Percentiles rank a stretch among this genome's conserved stretches.
These are phyloP conservation scores for Rhynchomys soricoides DNA, from an alignment of 2,113 vertebrate species.

Conservation along the genomic window DNA sequence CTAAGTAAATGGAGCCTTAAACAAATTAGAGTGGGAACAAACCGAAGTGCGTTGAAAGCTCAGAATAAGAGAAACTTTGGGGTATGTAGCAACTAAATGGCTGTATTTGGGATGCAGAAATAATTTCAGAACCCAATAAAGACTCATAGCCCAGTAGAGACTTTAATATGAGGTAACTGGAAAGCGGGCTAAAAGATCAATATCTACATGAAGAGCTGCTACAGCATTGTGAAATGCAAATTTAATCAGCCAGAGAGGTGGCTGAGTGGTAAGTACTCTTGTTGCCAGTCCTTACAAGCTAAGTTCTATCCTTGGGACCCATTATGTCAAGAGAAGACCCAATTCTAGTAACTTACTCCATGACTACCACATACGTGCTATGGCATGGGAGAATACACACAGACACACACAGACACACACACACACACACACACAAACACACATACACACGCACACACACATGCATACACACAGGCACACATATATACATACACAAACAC, in stretches of 20 bases:
- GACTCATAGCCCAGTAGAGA: not conserved
- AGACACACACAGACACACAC: not conserved
- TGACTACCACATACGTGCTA: not conserved
- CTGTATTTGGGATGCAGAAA: not conserved
- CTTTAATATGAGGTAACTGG: not conserved
- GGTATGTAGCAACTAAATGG: not conserved
- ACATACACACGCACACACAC: not conserved
- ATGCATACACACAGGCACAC: not conserved
- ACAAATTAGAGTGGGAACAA: accelerated
- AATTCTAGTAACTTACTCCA: not conserved
- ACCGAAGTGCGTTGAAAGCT: not conserved
- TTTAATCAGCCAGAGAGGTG: not conserved
- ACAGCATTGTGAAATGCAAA: not conserved
- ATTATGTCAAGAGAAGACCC: not conserved
- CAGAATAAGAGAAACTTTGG: not conserved
- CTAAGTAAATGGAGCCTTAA: not conserved
- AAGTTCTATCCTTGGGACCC: not conserved
- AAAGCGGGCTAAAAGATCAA: not conserved
- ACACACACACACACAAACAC: not conserved
- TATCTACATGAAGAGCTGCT: not conserved
- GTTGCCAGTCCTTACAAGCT: not conserved
- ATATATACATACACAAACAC: not conserved
- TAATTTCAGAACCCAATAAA: not conserved
- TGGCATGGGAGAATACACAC: not conserved
- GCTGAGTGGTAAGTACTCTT: not conserved